Evolutionary conservation across 2,888 invertebrate species (phyloP).

Genomic region (Bombylius major): DNA sequence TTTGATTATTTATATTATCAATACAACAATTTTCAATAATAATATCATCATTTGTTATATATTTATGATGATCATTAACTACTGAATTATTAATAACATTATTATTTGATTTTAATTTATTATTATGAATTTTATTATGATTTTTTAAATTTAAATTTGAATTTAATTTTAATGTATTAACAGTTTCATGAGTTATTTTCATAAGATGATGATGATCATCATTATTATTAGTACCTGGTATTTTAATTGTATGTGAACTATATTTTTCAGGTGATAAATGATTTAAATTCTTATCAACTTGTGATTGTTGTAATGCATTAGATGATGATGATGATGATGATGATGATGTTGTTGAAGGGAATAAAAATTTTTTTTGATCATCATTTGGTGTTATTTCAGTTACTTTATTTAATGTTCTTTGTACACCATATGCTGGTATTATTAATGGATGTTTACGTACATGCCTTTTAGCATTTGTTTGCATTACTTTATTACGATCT

Average conservation of each 20-base stretch:
- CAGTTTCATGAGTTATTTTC: constrained; percentile 5
- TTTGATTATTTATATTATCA: not conserved
- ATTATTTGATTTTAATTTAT: not conserved
- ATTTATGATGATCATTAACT: not conserved
- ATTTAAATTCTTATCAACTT: constrained; percentile 9
- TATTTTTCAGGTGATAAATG: constrained; percentile 6
- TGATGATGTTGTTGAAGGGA: not conserved
- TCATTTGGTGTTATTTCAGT: constrained; percentile 35
- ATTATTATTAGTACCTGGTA: not conserved
- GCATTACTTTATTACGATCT: constrained; percentile 51
- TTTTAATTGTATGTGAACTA: constrained; percentile 6
- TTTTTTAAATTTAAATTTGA: too few species aligned
- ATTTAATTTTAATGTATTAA: not conserved
- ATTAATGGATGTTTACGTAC: constrained; percentile 71
- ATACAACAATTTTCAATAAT: not conserved
- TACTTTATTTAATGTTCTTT: constrained; percentile 49
- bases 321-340: not conserved
- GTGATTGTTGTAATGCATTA: not conserved
- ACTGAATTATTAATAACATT: too few species aligned
- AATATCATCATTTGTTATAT: not conserved
- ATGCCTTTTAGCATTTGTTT: constrained; percentile 52
- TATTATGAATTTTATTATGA: not conserved
- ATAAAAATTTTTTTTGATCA: constrained; percentile 18
- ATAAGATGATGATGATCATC: constrained; percentile 9
- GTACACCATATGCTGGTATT: constrained; percentile 52